These are phyloP conservation scores for Drosophila jambulina DNA, from an alignment of 1,140 invertebrate genomes.

Conservation along the genomic window DNA sequence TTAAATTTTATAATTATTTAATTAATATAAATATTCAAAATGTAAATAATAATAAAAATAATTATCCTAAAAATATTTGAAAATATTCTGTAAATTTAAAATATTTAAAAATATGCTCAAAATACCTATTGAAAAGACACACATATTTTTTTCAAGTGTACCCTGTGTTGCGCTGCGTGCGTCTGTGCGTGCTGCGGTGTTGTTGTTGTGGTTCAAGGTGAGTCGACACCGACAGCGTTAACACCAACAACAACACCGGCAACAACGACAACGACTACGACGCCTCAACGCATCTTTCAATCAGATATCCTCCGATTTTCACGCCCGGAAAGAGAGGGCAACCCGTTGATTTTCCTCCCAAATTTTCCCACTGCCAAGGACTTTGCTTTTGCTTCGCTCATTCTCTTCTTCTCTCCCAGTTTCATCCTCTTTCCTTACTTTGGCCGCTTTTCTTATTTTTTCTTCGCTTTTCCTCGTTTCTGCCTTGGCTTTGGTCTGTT, in stretches of 20 bases:
- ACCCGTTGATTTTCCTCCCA: slow-evolving; percentile 54
- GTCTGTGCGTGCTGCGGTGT: slow-evolving; percentile 23
- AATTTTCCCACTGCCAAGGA: slow-evolving; percentile 75
- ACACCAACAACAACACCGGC: background rate
- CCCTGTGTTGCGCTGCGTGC: background rate
- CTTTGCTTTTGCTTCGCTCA: slow-evolving; percentile 26
- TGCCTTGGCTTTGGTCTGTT: slow-evolving; percentile 64
- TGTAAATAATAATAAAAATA: background rate
- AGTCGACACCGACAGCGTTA: slow-evolving; percentile 50
- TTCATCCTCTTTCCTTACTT: background rate
- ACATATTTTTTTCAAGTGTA: slow-evolving; percentile 3
- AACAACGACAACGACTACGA: slow-evolving; percentile 19
- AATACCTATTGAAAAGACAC: background rate
- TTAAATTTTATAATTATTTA: too few relatives aligned
- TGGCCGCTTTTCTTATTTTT: slow-evolving; percentile 50
- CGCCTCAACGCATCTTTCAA: slow-evolving; percentile 77
- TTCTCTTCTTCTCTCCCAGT: background rate
- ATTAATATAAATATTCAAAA: too few relatives aligned
- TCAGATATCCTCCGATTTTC: slow-evolving; percentile 51
- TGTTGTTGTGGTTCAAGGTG: slow-evolving; percentile 78
- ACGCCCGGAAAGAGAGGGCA: slow-evolving; percentile 11
- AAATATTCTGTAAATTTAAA: background rate
- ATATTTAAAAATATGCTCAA: background rate
- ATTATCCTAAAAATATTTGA: background rate
- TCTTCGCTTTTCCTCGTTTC: slow-evolving; percentile 18